Conservation (phyloP, 2,113 vertebrate genomes). For the human (Homo sapiens) region DNA sequence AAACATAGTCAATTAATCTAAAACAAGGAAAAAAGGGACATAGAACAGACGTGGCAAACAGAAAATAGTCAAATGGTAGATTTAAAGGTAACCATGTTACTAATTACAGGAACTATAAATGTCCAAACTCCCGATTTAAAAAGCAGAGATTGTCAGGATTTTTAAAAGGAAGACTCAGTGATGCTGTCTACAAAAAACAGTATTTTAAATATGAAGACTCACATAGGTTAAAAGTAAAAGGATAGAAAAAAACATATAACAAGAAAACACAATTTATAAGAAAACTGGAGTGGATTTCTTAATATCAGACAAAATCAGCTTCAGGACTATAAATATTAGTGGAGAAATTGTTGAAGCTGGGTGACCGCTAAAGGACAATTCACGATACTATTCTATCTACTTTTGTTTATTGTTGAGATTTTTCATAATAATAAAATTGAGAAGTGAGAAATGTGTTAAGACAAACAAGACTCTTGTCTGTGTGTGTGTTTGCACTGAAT, state of each 20-base stretch:
- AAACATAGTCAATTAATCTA: neutral
- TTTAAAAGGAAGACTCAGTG: conserved; percentile 8
- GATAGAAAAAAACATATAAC: neutral
- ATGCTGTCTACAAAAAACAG: neutral
- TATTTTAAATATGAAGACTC: conserved; percentile 34
- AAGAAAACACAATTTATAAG: neutral
- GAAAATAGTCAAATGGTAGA: conserved; percentile 21
- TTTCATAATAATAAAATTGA: conserved; percentile 32
- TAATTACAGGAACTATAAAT: neutral
- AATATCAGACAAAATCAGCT: neutral
- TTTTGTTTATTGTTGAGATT: neutral
- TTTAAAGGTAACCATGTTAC: neutral
- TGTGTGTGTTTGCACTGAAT: neutral
- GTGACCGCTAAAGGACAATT: neutral
- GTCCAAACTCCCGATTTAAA: neutral
- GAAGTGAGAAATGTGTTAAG: neutral
- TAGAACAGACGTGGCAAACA: neutral
- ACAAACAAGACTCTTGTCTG: neutral
- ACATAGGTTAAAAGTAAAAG: neutral
- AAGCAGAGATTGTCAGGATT: conserved; percentile 9
- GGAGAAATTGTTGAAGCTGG: neutral
- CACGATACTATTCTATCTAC: neutral
- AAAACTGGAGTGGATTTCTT: neutral
- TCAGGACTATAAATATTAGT: neutral
- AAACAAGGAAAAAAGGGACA: neutral